Evolutionary conservation across 1,140 invertebrate genomes (phyloP).

Genomic region (Tribolium madens): DNA sequence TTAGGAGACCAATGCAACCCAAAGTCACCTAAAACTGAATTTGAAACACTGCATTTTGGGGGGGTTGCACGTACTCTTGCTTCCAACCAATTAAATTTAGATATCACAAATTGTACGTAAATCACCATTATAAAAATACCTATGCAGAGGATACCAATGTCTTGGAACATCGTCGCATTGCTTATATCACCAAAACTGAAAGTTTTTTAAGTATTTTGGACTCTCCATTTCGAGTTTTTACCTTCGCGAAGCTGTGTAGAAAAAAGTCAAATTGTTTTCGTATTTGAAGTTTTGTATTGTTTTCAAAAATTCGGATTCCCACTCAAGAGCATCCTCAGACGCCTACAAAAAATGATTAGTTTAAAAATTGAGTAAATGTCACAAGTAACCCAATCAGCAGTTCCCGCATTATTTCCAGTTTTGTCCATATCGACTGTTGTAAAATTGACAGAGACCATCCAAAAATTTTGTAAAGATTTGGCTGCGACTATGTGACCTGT

Average conservation of each 20-base stretch:
- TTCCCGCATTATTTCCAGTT: conserved; percentile 77
- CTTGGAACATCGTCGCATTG: conserved; percentile 76
- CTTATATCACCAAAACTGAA: conserved; percentile 79
- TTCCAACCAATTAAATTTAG: conserved; percentile 82
- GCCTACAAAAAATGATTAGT: conserved; percentile 63
- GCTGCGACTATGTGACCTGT: conserved; percentile 75
- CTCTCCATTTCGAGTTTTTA: conserved; percentile 48
- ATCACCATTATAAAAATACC: conserved; percentile 80
- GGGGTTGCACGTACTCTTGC: conserved; percentile 69
- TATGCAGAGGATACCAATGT: conserved; percentile 76
- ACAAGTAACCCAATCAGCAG: conserved; percentile 75
- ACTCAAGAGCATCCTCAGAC: conserved; percentile 72
- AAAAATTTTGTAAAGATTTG: conserved; percentile 72
- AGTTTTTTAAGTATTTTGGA: conserved; percentile 15
- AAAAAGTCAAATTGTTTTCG: conserved; percentile 65
- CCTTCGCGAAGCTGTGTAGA: conserved; percentile 76
- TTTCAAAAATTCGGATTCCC: conserved; percentile 75
- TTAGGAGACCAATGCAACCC: conserved; percentile 76
- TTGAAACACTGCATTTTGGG: neutral
- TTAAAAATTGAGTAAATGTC: neutral
- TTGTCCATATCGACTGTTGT: conserved; percentile 73
- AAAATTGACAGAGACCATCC: conserved; percentile 78
- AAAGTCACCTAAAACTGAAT: conserved; percentile 67
- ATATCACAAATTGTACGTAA: conserved; percentile 80
- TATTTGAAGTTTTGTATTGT: conserved; percentile 64